Evolutionary conservation across 1,140 invertebrate species (phyloP).

Genomic region (Rhopalosiphum padi): DNA sequence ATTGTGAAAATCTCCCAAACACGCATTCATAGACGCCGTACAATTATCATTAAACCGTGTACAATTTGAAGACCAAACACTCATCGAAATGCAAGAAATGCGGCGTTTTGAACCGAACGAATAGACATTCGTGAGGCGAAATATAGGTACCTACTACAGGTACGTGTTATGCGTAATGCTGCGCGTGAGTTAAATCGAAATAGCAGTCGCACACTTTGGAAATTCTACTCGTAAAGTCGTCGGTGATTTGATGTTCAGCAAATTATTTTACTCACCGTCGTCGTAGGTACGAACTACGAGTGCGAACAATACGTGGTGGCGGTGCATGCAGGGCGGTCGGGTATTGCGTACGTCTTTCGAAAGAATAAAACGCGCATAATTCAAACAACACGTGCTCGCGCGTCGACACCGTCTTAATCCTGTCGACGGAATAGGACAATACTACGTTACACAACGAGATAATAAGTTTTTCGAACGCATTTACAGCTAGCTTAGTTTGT

Average conservation of each 20-base stretch:
- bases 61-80: too few relatives aligned
- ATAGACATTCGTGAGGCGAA: too few relatives aligned
- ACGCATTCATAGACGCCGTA: too few relatives aligned
- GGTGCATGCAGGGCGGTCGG: neutral
- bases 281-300: too few relatives aligned
- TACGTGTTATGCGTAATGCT: too few relatives aligned
- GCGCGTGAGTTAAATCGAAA: neutral
- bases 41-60: too few relatives aligned
- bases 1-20: too few relatives aligned
- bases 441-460: neutral
- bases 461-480: conserved; percentile 6
- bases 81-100: too few relatives aligned
- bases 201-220: neutral
- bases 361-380: conserved; percentile 19
- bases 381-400: conserved; percentile 26
- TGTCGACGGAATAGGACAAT: neutral
- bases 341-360: neutral
- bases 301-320: neutral
- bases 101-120: too few relatives aligned
- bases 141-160: too few relatives aligned
- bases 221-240: neutral
- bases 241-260: neutral
- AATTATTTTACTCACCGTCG: neutral
- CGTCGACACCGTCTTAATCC: conserved; percentile 3
- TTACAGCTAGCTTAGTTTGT: neutral